phyloP scores from a whole-genome alignment of 2,113 vertebrate genomes.

The Cavia porcellus region DNA sequence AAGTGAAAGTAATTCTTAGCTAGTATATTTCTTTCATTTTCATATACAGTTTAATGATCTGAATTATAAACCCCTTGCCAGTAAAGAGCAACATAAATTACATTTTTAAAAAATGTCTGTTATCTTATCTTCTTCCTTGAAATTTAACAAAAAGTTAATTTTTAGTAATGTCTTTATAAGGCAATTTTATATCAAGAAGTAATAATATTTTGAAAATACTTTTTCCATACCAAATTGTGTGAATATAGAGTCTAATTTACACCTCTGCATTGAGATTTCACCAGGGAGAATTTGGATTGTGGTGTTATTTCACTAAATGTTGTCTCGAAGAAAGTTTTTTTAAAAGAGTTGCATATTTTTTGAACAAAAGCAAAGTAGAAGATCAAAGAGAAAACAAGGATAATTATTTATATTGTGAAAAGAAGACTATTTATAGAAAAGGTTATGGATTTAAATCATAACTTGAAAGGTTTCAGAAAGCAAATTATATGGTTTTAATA shows the following conservation, averaged over 20 bases:
- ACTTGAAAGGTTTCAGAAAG: not conserved
- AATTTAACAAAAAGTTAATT: slow-evolving; percentile 63
- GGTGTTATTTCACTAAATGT: not conserved
- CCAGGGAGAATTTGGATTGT: not conserved
- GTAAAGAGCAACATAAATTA: slow-evolving; percentile 45
- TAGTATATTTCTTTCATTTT: slow-evolving; percentile 24
- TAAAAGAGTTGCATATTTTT: not conserved
- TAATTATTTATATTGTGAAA: slow-evolving; percentile 32
- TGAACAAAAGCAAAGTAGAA: not conserved
- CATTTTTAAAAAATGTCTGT: slow-evolving; percentile 44
- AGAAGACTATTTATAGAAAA: not conserved
- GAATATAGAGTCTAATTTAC: slow-evolving; percentile 51
- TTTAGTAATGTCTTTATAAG: not conserved
- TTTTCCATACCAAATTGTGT: slow-evolving; percentile 15
- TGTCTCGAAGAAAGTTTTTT: not conserved
- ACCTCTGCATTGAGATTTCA: slow-evolving; percentile 24
- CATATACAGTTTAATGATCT: slow-evolving; percentile 13
- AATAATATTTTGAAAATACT: slow-evolving; percentile 26
- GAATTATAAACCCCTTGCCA: not conserved
- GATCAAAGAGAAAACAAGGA: not conserved
- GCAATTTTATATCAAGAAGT: slow-evolving; percentile 47
- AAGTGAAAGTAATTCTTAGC: not conserved
- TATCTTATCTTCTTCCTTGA: slow-evolving; percentile 51
- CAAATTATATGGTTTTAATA: not conserved
- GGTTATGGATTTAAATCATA: not conserved